Percentiles rank a stretch among this genome's conserved stretches.
These are phyloP conservation scores for Caenorhabditis doughertyi DNA, from an alignment of 2,888 invertebrate species.

Conservation along the genomic window DNA sequence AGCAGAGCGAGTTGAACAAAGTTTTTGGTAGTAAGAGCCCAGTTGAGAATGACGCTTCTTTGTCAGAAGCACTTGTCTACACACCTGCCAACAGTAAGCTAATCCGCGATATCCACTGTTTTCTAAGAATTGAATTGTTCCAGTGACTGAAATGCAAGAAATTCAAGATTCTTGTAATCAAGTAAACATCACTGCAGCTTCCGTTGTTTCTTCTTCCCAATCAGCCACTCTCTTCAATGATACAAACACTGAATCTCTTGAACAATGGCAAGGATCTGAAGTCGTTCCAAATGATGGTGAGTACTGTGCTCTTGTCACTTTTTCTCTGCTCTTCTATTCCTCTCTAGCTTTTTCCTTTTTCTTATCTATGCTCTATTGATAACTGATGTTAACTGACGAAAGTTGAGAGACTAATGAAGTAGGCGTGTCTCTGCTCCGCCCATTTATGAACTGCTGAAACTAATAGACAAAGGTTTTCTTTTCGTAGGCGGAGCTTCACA, in stretches of 20 bases:
- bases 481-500: conserved; percentile 28
- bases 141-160: conserved; percentile 64
- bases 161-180: conserved; percentile 41
- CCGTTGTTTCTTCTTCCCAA: conserved; percentile 27
- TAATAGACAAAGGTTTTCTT: background rate
- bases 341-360: background rate
- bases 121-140: conserved; percentile 29
- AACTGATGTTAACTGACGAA: conserved; percentile 40
- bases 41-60: conserved; percentile 65
- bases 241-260: conserved; percentile 35
- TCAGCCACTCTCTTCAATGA: conserved; percentile 50
- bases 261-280: conserved; percentile 41
- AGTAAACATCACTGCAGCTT: background rate
- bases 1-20: conserved; percentile 67
- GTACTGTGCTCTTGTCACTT: conserved; percentile 23
- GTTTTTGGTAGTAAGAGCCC: conserved; percentile 57
- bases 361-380: conserved; percentile 41
- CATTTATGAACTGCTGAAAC: conserved; percentile 47
- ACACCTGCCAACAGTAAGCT: conserved; percentile 64
- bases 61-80: conserved; percentile 64
- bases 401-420: conserved; percentile 61
- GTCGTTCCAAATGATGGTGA: conserved; percentile 37
- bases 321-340: conserved; percentile 11
- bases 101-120: background rate
- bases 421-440: conserved; percentile 25